Percentiles rank a stretch among this genome's conserved stretches.
Evolutionary conservation across 2,113 vertebrate genomes (phyloP).

Genomic region (Grallaria varia): DNA sequence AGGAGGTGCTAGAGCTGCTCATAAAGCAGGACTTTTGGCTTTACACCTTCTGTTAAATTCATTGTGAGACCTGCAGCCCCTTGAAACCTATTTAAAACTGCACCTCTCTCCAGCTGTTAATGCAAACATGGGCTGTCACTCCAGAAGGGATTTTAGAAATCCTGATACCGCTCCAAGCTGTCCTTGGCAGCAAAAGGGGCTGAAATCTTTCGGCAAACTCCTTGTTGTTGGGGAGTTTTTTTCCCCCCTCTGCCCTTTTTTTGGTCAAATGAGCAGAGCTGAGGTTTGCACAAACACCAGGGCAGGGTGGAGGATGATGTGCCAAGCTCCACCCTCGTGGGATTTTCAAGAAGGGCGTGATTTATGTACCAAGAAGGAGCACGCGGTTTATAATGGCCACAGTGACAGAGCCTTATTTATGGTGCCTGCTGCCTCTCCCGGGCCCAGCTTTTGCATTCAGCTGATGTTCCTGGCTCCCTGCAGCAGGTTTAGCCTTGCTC

Average conservation of each 20-base stretch:
- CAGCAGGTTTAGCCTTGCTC: not conserved
- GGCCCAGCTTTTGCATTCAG: not conserved
- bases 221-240: accelerated
- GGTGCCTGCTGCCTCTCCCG: not conserved
- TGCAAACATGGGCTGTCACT: not conserved
- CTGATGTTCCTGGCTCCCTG: not conserved
- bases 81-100: not conserved
- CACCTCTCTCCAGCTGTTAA: not conserved
- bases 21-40: not conserved
- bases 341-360: not conserved
- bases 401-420: not conserved
- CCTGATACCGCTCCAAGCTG: not conserved
- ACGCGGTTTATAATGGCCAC: not conserved
- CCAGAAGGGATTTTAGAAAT: not conserved
- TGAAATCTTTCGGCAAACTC: not conserved
- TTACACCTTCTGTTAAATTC: not conserved
- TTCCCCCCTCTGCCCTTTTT: not conserved
- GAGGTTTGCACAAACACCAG: not conserved
- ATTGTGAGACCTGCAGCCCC: not conserved
- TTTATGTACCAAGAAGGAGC: not conserved
- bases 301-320: accelerated
- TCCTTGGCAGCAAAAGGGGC: not conserved
- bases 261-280: not conserved
- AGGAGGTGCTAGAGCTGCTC: not conserved
- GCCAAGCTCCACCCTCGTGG: not conserved